Conservation (phyloP, 2,888 invertebrate species). For the Aphidoletes aphidimyza region DNA sequence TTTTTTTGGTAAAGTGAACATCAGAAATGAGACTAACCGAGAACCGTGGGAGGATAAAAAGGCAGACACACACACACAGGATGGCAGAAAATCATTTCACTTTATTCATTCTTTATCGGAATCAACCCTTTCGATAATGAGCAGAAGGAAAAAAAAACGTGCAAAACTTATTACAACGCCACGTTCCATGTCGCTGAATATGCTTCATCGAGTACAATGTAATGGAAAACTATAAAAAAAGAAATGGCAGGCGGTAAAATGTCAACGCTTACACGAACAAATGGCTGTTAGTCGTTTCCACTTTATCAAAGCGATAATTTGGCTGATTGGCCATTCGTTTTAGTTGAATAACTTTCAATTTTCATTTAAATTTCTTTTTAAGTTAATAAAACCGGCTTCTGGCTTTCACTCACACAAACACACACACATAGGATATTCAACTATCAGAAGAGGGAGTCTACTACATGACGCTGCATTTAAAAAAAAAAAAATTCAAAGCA, state of each 20-base stretch:
- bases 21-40: background rate
- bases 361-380: background rate
- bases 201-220: background rate
- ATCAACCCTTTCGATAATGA: background rate
- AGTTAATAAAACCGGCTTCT: background rate
- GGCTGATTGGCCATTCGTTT: background rate
- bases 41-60: too few species aligned
- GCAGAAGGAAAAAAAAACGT: too few species aligned
- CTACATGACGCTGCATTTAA: too few species aligned
- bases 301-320: background rate
- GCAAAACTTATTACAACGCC: background rate
- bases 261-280: background rate
- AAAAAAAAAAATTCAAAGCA: too few species aligned
- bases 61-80: too few species aligned
- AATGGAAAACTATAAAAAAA: too few species aligned
- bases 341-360: background rate
- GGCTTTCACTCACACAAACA: too few species aligned
- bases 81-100: too few species aligned
- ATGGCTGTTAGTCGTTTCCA: background rate
- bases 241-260: too few species aligned
- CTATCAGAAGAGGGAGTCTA: too few species aligned
- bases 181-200: background rate
- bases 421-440: too few species aligned
- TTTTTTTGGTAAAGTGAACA: conserved; percentile 47
- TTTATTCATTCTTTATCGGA: background rate